Evolutionary conservation across 2,113 vertebrate genomes (phyloP).

Genomic region (Brachyhypopomus occidentalis): DNA sequence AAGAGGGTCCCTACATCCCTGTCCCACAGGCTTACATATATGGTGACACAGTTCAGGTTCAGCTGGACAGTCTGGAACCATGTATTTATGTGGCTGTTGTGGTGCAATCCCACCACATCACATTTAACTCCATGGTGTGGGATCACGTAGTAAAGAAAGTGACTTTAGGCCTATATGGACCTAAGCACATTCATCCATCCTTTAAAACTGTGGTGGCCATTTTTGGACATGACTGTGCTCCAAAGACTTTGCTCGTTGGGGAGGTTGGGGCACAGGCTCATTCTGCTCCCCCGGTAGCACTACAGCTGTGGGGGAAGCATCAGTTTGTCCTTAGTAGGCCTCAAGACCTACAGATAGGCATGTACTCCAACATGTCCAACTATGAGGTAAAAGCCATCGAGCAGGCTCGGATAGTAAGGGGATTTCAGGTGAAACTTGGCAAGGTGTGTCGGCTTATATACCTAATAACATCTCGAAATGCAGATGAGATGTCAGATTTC

Average conservation of each 20-base stretch:
- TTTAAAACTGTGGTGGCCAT: constrained; percentile 93
- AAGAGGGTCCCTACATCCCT: constrained; percentile 85
- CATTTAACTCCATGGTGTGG: constrained; percentile 86
- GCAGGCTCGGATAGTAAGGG: constrained; percentile 80
- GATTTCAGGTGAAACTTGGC: constrained; percentile 92
- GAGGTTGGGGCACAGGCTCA: constrained; percentile 81
- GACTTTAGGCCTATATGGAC: constrained; percentile 89
- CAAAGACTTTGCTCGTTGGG: constrained; percentile 87
- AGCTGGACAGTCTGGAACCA: constrained; percentile 88
- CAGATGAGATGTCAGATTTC: constrained; percentile 86
- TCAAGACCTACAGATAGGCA: constrained; percentile 88
- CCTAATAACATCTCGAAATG: constrained; percentile 80
- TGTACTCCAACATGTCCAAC: constrained; percentile 94
- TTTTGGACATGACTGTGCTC: constrained; percentile 93
- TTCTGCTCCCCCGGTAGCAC: constrained; percentile 78
- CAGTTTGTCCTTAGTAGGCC: constrained; percentile 84
- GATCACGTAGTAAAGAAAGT: constrained; percentile 88
- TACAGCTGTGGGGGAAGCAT: constrained; percentile 97
- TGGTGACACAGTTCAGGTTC: constrained; percentile 89
- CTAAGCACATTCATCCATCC: constrained; percentile 94
- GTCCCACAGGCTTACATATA: constrained; percentile 80
- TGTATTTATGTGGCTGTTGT: constrained; percentile 89
- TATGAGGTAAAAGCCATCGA: constrained; percentile 84
- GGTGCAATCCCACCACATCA: constrained; percentile 78
- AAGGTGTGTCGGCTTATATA: constrained; percentile 91